Base-by-base conservation (phyloP, 2,113 vertebrate genomes). In the Tyto alba region DNA sequence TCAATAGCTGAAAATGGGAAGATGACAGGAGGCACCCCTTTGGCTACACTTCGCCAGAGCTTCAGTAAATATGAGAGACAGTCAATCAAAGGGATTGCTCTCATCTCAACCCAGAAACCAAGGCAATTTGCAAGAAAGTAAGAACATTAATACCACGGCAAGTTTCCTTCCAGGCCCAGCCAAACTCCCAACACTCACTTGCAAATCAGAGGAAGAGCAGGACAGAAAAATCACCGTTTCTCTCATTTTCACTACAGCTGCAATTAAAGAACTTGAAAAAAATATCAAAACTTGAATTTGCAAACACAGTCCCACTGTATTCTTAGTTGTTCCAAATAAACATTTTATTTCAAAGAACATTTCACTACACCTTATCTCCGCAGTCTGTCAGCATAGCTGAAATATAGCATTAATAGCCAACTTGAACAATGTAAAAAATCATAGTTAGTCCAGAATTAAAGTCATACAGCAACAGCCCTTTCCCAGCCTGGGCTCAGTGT, bases 321-420 rank as follows among this genome's bases (percentile, higher is more conserved):
- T 57, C 73, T 84, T 22, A 57, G 19, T 16, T 63, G 47, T 75
- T 81, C 15, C 2, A 10, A 91, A 74, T 22, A 52, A 23, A 48
- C 25, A 10, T 50, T 95, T 97, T 93, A 95, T 94, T 96, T 88
- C 56, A 67, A 94, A 62, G 62, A 89, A 93, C 34, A 55, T 23
- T 63, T 68, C 14, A n/a, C 26, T 47, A 56, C n/a, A 93, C 53
- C 9, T 41, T 45, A 64, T 60, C 55, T 72, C 72, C 27, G 53
- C 78, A 79, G 43, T 59, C 60, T 10, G 3, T 30, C 74, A 75
- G 40, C 14, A 59, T 0, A 55, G 14, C 36, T 26, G 50, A 91
- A 96, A 87, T 13, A 75, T 0, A 81, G 56, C 52, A 94, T 29
- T 62, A 75, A 89, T 1, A 63, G 16, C 23, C 8, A 89, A 69